These are phyloP conservation scores for Hypotaenidia philippensis DNA, from an alignment of 2,797 vertebrate species.

Conservation along the genomic window DNA sequence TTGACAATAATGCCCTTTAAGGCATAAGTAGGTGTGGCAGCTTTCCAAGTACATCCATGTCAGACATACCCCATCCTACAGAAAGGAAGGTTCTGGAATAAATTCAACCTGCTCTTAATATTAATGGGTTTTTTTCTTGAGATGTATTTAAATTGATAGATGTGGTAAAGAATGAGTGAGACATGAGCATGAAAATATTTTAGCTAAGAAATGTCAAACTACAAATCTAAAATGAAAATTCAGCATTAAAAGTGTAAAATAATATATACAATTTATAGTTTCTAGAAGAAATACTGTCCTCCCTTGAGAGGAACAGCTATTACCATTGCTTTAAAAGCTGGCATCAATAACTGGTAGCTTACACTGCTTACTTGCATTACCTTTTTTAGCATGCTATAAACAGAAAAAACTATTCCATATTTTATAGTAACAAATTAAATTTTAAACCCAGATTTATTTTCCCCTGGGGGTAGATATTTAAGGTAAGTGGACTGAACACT, in stretches of 20 bases:
- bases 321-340: neutral
- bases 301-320: constrained; percentile 6
- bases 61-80: neutral
- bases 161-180: neutral
- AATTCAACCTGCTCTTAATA: constrained; percentile 16
- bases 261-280: neutral
- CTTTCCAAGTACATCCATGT: neutral
- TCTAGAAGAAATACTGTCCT: neutral
- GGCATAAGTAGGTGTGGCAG: neutral
- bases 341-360: neutral
- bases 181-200: constrained; percentile 31
- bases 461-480: neutral
- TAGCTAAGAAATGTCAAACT: neutral
- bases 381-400: constrained; percentile 38
- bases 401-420: constrained; percentile 38
- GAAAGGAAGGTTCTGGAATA: neutral
- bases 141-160: constrained; percentile 5
- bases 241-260: constrained; percentile 5
- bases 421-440: constrained; percentile 45
- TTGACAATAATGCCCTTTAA: neutral
- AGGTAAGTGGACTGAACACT: constrained; percentile 4
- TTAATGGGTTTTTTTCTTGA: neutral
- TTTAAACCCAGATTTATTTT: constrained; percentile 58
- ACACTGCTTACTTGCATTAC: neutral
- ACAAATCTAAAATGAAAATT: neutral